These are phyloP conservation scores for Drosophila equinoxialis DNA, from an alignment of 1,140 invertebrate species.

Conservation along the genomic window DNA sequence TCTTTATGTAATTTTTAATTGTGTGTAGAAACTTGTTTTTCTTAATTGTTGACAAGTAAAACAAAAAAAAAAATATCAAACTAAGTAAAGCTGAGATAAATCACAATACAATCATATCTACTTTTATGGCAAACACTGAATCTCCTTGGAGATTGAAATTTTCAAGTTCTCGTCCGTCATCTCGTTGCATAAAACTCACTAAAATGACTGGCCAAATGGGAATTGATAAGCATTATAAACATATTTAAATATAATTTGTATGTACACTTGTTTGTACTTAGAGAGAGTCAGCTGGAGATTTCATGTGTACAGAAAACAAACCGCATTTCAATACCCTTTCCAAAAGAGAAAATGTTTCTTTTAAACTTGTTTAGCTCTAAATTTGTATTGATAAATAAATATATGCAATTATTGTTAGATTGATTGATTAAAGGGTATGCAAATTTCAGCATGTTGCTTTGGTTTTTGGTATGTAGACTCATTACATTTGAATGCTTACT, in stretches of 20 bases:
- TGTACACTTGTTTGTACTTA: not conserved
- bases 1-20: not conserved
- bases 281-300: conserved; percentile 35
- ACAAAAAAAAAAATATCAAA: not conserved
- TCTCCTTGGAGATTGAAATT: not conserved
- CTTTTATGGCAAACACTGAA: not conserved
- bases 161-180: not conserved
- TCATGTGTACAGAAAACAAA: conserved; percentile 24
- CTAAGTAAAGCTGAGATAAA: not conserved
- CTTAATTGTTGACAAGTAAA: conserved; percentile 4
- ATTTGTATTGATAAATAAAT: too few species aligned
- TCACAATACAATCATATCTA: not conserved
- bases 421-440: too few species aligned
- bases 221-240: conserved; percentile 38
- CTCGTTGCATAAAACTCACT: conserved; percentile 12
- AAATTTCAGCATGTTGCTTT: not conserved
- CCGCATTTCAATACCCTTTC: conserved; percentile 20
- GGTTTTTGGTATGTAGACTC: not conserved
- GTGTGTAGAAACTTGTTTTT: not conserved
- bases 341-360: too few species aligned
- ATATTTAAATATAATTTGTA: not conserved
- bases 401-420: too few species aligned
- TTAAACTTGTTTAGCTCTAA: too few species aligned
- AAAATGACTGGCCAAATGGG: conserved; percentile 42
- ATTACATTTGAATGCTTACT: not conserved